These are phyloP conservation scores for Augochlora pura DNA, from an alignment of 1,140 invertebrate genomes.

Conservation along the genomic window DNA sequence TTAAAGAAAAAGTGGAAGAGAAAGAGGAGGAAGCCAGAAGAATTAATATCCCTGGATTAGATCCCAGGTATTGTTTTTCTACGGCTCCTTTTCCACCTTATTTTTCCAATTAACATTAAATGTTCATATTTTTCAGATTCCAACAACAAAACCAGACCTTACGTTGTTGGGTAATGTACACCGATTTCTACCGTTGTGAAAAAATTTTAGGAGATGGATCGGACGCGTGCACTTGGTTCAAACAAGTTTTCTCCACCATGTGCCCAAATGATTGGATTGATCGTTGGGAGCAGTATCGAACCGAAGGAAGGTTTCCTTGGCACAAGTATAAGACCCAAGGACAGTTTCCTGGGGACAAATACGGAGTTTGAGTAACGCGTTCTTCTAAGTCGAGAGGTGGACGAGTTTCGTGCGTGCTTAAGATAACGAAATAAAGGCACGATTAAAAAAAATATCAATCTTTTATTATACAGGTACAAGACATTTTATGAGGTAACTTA, in stretches of 20 bases:
- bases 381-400: conserved; percentile 5
- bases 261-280: conserved; percentile 71
- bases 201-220: conserved; percentile 67
- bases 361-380: conserved; percentile 47
- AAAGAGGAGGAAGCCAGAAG: not conserved
- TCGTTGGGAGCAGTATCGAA: conserved; percentile 67
- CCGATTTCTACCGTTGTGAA: conserved; percentile 75
- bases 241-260: conserved; percentile 64
- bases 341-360: conserved; percentile 61
- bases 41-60: conserved; percentile 34
- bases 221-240: conserved; percentile 73
- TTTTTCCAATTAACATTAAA: not conserved
- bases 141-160: conserved; percentile 75
- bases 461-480: conserved; percentile 74
- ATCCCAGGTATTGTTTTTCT: conserved; percentile 61
- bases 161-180: conserved; percentile 75
- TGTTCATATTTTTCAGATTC: conserved; percentile 63
- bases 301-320: conserved; percentile 61
- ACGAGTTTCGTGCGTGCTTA: not conserved
- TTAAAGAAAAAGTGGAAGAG: conserved; percentile 17
- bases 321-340: conserved; percentile 56
- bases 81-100: not conserved
- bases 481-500: conserved; percentile 68
- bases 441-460: conserved; percentile 62
- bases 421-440: conserved; percentile 10